These are phyloP conservation scores for Spisula subtruncata DNA, from an alignment of 2,888 invertebrate genomes.

Conservation along the genomic window DNA sequence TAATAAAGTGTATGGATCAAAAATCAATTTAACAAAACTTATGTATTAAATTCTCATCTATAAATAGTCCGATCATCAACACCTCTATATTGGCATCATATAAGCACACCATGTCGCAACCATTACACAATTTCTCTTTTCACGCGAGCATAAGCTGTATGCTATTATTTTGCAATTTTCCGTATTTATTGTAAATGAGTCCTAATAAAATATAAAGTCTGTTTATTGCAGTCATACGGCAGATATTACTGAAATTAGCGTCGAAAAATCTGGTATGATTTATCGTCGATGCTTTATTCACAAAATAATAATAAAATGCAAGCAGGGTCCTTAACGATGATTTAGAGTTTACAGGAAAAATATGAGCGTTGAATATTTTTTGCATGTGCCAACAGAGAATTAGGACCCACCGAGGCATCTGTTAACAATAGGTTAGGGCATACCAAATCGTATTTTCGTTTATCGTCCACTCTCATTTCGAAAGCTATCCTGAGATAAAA, in stretches of 20 bases:
- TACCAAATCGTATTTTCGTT: too few species aligned
- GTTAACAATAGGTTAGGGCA: too few species aligned
- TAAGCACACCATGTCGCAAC: background rate
- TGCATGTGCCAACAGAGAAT: background rate
- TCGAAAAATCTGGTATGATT: constrained; percentile 60
- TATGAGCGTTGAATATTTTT: background rate
- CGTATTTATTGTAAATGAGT: constrained; percentile 54
- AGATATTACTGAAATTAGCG: constrained; percentile 59
- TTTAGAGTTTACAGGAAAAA: constrained; percentile 57
- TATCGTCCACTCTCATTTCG: too few species aligned
- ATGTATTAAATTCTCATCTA: background rate
- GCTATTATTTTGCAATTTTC: constrained; percentile 61
- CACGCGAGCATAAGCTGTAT: constrained; percentile 57
- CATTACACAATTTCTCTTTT: constrained; percentile 61
- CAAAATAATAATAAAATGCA: constrained; percentile 61
- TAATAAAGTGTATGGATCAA: constrained; percentile 7
- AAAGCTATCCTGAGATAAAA: too few species aligned
- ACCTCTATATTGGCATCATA: constrained; percentile 12
- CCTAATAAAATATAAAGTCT: constrained; percentile 55
- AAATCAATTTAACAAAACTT: constrained; percentile 14
- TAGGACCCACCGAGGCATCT: background rate
- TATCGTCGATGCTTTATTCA: constrained; percentile 59
- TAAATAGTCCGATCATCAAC: constrained; percentile 7
- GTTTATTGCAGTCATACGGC: constrained; percentile 62
- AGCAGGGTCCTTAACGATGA: constrained; percentile 59